Evolutionary conservation across 2,888 invertebrate species (phyloP), one percentile per base, ranked within the genome.

Genomic region (Drosophila demipolita): DNA sequence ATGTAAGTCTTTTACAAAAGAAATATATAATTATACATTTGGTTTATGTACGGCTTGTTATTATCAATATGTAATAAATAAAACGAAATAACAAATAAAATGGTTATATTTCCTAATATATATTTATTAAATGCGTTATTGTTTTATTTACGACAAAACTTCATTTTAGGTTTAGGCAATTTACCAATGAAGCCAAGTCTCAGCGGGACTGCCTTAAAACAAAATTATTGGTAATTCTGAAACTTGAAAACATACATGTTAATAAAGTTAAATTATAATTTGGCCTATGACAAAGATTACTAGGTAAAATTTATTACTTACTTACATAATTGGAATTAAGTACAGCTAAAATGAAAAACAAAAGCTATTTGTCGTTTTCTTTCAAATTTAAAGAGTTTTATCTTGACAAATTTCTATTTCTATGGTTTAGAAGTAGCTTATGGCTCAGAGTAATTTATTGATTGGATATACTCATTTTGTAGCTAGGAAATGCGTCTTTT

Each of bases 251-350:
- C 55, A 42, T 32, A 70, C 61, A 82, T 76, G 75, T 71, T 70
- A 79, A 60, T 75, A 70, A 79, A 73, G 74, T 90, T 75, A 63
- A 75, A 82, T 86, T 80, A 81, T 59, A 72, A 81, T 81, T 75
- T 59, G 50, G 36, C 55, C 49, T 38, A 52, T 52, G 49, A 60
- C 52, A 52, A 48, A 11, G 40, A 49, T 15, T 17, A 53, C 11
- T 38, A 4, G 15, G 26, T 45, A 68, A n/a, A 50, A 9, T 36
- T 26, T 74, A 48, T 53, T 32, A 12, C n/a, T 53, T 32, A 12
- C n/a, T 15, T 38, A 38, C 23, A 23, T 26, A 9, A 45, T 38
- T 35, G 1, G 29, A 17, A 36, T 35, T 23, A 20, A 40, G 12
- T 23, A 59, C 20, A 40, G 42, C 38, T 40, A 63, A 71, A 68